phyloP scores from a whole-genome alignment of 2,888 invertebrate genomes.

The Amiota mariae region DNA sequence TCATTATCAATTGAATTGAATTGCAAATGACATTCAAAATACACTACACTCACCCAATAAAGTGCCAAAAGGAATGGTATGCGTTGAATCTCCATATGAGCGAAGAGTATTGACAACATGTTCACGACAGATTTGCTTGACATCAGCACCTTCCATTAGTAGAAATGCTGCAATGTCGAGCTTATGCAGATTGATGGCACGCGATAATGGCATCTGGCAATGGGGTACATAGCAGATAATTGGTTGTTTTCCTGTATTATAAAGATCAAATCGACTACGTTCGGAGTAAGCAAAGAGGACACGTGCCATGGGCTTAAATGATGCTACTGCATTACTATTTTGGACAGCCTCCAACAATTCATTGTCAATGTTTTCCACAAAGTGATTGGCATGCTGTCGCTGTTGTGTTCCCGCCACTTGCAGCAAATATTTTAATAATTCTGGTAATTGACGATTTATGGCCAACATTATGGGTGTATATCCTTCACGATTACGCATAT shows the following conservation, averaged over 20 bases:
- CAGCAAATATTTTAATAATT: slow-evolving; percentile 77
- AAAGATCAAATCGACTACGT: slow-evolving; percentile 57
- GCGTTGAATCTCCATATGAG: slow-evolving; percentile 38
- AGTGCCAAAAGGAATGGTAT: slow-evolving; percentile 59
- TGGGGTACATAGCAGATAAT: slow-evolving; percentile 53
- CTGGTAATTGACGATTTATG: slow-evolving; percentile 78
- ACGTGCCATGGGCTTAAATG: slow-evolving; percentile 61
- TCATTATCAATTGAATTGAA: background rate
- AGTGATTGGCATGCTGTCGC: slow-evolving; percentile 40
- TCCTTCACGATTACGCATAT: slow-evolving; percentile 73
- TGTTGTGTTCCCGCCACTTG: slow-evolving; percentile 62
- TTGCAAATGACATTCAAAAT: background rate
- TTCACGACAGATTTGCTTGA: slow-evolving; percentile 61
- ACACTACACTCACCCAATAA: slow-evolving; percentile 61
- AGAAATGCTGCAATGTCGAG: slow-evolving; percentile 68
- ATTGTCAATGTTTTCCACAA: slow-evolving; percentile 58
- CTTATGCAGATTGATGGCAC: slow-evolving; percentile 75
- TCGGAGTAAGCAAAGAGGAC: slow-evolving; percentile 74
- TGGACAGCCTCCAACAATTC: slow-evolving; percentile 68
- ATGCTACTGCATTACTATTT: slow-evolving; percentile 55
- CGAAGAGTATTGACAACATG: slow-evolving; percentile 65
- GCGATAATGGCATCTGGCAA: slow-evolving; percentile 81
- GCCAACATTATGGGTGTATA: slow-evolving; percentile 83
- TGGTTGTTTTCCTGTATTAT: slow-evolving; percentile 70
- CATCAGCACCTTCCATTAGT: slow-evolving; percentile 69